phyloP scores from a whole-genome alignment of 2,113 vertebrate genomes.

The Sardina pilchardus region DNA sequence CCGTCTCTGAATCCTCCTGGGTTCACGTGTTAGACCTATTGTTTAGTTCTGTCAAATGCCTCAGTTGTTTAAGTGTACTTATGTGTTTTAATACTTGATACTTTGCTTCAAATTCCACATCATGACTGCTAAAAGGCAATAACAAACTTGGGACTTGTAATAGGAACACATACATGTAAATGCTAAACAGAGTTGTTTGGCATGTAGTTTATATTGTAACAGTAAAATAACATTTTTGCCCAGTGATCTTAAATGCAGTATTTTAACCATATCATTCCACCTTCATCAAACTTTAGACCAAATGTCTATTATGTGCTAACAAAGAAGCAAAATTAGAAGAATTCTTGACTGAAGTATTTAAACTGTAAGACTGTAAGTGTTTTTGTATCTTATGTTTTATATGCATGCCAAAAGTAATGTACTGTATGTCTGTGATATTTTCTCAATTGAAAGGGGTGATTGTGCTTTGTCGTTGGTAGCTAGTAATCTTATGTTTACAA shows the following conservation, averaged over 20 bases:
- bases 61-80: constrained; percentile 4
- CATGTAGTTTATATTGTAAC: neutral
- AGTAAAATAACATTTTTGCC: neutral
- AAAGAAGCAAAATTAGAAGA: neutral
- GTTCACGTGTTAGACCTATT: neutral
- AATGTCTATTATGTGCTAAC: neutral
- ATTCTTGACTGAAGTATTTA: neutral
- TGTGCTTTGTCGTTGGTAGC: neutral
- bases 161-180: neutral
- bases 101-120: neutral
- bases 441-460: neutral
- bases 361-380: neutral
- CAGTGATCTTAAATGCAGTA: constrained; percentile 1
- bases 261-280: neutral
- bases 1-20: neutral
- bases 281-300: neutral
- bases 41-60: constrained; percentile 3
- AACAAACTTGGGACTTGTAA: neutral
- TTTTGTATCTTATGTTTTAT: constrained; percentile 2
- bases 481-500: neutral
- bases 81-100: constrained; percentile 19
- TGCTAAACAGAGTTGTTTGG: neutral
- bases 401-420: constrained; percentile 13
- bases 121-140: constrained; percentile 14
- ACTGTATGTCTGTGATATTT: constrained; percentile 7